phyloP scores from a whole-genome alignment of 2,113 vertebrate species.

The Mesitornis unicolor region DNA sequence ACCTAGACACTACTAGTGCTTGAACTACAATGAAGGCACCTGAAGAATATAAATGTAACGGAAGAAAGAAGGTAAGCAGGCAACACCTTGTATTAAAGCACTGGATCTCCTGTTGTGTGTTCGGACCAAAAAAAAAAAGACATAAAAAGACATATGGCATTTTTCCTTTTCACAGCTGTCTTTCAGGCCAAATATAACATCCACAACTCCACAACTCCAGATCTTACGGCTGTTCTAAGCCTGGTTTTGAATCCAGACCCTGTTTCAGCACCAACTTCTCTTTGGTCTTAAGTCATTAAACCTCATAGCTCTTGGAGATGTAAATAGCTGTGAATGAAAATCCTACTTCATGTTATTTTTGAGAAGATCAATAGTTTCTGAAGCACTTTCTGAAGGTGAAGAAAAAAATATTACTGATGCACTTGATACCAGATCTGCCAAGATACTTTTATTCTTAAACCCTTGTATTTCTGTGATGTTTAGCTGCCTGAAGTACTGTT shows the following conservation, averaged over 20 bases:
- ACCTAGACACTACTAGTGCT: not conserved
- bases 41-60: not conserved
- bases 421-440: not conserved
- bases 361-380: not conserved
- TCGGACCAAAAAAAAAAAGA: not conserved
- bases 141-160: not conserved
- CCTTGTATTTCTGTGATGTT: not conserved
- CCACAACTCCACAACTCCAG: not conserved
- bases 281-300: not conserved
- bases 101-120: fast-evolving
- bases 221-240: not conserved
- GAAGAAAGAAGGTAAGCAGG: not conserved
- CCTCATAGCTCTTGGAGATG: not conserved
- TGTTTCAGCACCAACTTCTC: not conserved
- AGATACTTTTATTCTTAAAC: not conserved
- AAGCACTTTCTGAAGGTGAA: not conserved
- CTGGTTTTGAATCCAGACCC: not conserved
- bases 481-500: not conserved
- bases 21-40: not conserved
- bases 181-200: constrained; percentile 1
- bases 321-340: not conserved
- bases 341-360: not conserved
- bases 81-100: not conserved
- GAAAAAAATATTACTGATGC: not conserved
- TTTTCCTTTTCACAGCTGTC: constrained; percentile 16